Evolutionary conservation across 1,140 invertebrate genomes (phyloP).

Genomic region (Cotesia typhae): DNA sequence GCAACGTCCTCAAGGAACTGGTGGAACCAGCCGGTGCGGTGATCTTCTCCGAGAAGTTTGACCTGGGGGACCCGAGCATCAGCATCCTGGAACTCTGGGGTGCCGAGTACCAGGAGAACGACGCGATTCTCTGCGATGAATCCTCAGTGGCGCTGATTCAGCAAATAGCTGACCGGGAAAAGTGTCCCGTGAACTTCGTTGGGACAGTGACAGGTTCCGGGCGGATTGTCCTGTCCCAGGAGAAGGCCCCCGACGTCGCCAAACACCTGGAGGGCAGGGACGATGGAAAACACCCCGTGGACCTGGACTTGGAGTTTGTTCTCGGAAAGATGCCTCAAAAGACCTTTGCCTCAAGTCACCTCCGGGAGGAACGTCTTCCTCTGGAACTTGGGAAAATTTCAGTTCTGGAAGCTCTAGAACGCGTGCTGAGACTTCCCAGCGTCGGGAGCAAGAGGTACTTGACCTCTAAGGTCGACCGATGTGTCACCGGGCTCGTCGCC

Average conservation of each 20-base stretch:
- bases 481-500: constrained; percentile 93
- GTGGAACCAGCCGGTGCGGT: constrained; percentile 93
- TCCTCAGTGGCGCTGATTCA: constrained; percentile 73
- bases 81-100: constrained; percentile 95
- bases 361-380: no score
- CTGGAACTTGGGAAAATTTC: constrained; percentile 55
- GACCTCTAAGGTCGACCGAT: constrained; percentile 95
- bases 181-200: constrained; percentile 93
- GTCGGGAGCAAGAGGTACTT: constrained; percentile 96
- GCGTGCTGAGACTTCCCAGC: constrained; percentile 87
- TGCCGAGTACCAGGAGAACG: constrained; percentile 97
- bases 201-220: constrained; percentile 90
- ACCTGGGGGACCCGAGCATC: constrained; percentile 93
- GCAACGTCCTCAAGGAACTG: constrained; percentile 97
- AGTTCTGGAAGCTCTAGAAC: constrained; percentile 74
- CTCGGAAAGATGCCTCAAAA: constrained; percentile 88
- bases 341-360: constrained; percentile 67
- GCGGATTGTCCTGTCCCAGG: constrained; percentile 79
- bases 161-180: constrained; percentile 83
- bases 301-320: constrained; percentile 89
- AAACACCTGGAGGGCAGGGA: constrained; percentile 57
- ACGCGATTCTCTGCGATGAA: constrained; percentile 83
- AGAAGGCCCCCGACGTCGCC: constrained; percentile 57
- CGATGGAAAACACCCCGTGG: constrained; percentile 73
- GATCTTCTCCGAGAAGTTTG: constrained; percentile 87